Conservation (phyloP, 2,113 vertebrate genomes). For the Pteruthius melanotis region DNA sequence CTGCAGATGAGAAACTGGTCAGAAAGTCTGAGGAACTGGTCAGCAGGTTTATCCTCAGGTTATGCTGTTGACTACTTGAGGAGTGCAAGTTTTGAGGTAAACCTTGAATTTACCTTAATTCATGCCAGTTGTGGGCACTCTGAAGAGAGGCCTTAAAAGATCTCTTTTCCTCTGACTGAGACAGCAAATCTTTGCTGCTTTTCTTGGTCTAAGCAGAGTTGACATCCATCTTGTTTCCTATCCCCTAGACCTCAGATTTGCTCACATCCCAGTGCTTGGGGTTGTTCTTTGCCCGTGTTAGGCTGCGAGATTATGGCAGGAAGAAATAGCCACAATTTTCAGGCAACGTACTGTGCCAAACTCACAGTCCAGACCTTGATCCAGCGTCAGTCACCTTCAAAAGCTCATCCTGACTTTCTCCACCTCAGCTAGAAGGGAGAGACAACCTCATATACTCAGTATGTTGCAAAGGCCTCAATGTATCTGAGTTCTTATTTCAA, state of each 20-base stretch:
- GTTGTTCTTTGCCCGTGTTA: background rate
- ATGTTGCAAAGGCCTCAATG: fast-evolving
- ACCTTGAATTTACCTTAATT: background rate
- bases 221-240: background rate
- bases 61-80: background rate
- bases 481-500: background rate
- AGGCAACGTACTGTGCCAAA: background rate
- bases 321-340: background rate
- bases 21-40: background rate
- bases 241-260: background rate
- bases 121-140: background rate
- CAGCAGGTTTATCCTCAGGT: background rate
- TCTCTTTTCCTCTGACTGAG: background rate
- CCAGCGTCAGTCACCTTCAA: background rate
- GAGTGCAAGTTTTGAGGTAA: background rate
- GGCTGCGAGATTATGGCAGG: background rate
- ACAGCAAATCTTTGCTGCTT: background rate
- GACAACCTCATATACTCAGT: background rate
- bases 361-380: background rate
- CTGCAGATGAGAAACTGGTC: background rate
- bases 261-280: background rate
- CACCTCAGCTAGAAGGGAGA: background rate
- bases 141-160: background rate
- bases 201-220: background rate
- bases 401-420: background rate